These are phyloP conservation scores for Acanthiza pusilla DNA, from an alignment of 2,797 vertebrate genomes.

Conservation along the genomic window DNA sequence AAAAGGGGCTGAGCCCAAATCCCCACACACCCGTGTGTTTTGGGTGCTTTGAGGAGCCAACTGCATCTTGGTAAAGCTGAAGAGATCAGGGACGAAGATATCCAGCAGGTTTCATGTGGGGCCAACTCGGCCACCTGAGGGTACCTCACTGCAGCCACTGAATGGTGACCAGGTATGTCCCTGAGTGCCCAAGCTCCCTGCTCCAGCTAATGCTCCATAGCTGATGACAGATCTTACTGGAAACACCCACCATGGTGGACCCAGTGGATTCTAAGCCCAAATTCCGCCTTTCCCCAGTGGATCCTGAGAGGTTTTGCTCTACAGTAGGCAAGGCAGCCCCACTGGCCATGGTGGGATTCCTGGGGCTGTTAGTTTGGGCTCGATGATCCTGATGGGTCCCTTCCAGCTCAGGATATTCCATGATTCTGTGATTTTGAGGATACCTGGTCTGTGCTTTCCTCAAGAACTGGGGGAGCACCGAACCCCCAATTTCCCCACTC, in stretches of 20 bases:
- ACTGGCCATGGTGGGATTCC: not conserved
- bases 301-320: not conserved
- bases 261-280: not conserved
- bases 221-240: not conserved
- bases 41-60: not conserved
- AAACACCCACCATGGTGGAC: fast-evolving
- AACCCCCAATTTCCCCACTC: fast-evolving
- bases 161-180: too few species aligned
- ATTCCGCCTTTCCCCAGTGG: not conserved
- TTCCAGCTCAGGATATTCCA: not conserved
- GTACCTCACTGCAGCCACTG: not conserved
- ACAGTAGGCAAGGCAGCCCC: not conserved
- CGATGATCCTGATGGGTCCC: not conserved
- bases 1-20: not conserved
- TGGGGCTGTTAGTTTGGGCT: not conserved
- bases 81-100: not conserved
- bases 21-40: not conserved
- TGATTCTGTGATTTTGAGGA: not conserved
- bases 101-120: not conserved
- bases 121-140: not conserved
- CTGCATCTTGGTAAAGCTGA: not conserved
- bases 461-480: fast-evolving
- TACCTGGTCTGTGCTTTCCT: not conserved
- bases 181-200: not conserved
- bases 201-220: not conserved